phyloP scores from a whole-genome alignment of 2,888 invertebrate species.

The Cantharis rustica region DNA sequence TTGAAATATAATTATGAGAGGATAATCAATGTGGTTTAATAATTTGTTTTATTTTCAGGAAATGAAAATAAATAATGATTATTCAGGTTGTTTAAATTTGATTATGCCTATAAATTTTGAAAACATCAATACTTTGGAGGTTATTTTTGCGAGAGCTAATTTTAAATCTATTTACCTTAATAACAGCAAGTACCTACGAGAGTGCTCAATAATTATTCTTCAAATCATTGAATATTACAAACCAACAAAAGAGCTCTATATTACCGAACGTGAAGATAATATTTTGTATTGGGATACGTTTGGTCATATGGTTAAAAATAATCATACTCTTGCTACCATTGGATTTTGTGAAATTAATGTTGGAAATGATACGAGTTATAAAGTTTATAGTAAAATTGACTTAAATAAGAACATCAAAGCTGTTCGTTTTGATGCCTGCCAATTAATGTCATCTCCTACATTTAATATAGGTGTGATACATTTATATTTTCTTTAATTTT shows the following conservation, averaged over 20 bases:
- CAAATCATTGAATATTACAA: not conserved
- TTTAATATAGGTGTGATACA: slow-evolving; percentile 46
- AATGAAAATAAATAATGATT: not conserved
- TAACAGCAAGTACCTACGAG: not conserved
- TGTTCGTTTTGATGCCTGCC: slow-evolving; percentile 49
- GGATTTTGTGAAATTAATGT: slow-evolving; percentile 47
- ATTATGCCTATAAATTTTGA: not conserved
- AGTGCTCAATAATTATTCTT: not conserved
- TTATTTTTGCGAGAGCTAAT: not conserved
- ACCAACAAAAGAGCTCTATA: not conserved
- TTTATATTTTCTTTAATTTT: not conserved
- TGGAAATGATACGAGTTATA: slow-evolving; percentile 46
- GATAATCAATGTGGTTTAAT: not conserved
- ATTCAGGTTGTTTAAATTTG: not conserved
- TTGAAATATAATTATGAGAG: not conserved
- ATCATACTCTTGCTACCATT: not conserved
- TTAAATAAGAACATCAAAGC: slow-evolving; percentile 45
- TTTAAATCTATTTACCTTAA: not conserved
- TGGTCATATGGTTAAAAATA: not conserved
- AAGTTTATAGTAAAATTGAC: slow-evolving; percentile 42
- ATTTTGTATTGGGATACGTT: not conserved
- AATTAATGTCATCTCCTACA: slow-evolving; percentile 44
- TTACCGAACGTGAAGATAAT: not conserved
- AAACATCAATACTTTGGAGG: not conserved
- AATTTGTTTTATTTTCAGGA: not conserved